phyloP scores from a whole-genome alignment of 2,113 vertebrate species.

The Eupsittula cactorum region DNA sequence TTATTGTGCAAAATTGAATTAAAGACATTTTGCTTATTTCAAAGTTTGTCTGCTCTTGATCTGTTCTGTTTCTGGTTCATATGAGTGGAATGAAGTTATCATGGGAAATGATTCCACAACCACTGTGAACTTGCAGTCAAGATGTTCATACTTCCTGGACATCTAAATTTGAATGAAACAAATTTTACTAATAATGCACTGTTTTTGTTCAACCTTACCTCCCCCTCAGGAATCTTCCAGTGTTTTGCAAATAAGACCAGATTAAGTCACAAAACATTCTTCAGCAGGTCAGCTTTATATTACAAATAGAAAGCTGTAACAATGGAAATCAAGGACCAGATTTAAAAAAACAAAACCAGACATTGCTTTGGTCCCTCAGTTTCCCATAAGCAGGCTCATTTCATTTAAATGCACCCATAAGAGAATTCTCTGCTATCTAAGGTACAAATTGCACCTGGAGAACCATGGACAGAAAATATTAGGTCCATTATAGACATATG shows the following conservation, averaged over 20 bases:
- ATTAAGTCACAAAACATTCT: background rate
- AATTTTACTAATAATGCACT: background rate
- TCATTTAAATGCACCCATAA: background rate
- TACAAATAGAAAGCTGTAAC: background rate
- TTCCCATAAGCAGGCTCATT: background rate
- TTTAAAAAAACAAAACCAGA: background rate
- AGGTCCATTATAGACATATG: background rate
- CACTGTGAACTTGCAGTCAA: background rate
- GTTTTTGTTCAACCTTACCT: background rate
- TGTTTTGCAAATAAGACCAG: background rate
- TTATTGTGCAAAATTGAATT: constrained; percentile 30
- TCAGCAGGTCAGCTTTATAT: background rate
- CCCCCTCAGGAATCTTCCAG: background rate
- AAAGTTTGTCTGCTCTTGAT: background rate
- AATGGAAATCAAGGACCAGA: background rate
- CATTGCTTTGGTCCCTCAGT: background rate
- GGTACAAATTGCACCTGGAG: background rate
- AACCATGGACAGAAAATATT: background rate
- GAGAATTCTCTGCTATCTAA: background rate
- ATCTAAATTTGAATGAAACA: background rate
- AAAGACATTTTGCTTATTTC: constrained; percentile 38
- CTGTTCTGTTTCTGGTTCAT: constrained; percentile 13
- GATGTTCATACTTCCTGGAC: background rate
- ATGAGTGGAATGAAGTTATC: background rate
- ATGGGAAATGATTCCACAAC: background rate